Conservation (phyloP, 2,797 vertebrate genomes). For the Muscicapa striata region DNA sequence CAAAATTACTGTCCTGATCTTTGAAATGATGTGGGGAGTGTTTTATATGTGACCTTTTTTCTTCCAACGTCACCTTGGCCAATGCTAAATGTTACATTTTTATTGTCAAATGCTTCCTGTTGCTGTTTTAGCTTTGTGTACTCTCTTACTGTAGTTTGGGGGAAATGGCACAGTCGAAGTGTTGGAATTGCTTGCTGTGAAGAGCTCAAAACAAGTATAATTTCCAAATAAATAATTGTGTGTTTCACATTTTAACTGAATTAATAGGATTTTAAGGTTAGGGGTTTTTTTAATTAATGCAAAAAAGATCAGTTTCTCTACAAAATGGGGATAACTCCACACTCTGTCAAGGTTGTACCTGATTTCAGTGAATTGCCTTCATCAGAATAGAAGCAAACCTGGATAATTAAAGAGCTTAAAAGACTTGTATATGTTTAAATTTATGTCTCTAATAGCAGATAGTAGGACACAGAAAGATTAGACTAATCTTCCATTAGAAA, state of each 20-base stretch:
- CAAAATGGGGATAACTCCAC: background rate
- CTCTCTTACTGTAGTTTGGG: background rate
- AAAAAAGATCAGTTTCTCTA: background rate
- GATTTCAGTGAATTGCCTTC: background rate
- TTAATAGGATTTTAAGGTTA: background rate
- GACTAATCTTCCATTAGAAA: background rate
- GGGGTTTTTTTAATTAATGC: background rate
- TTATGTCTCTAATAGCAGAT: background rate
- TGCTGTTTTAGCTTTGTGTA: background rate
- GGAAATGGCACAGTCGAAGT: background rate
- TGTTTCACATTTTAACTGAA: background rate
- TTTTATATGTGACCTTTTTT: background rate
- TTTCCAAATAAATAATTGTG: background rate
- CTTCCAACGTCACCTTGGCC: background rate
- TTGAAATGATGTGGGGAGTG: background rate
- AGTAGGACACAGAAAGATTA: constrained; percentile 43
- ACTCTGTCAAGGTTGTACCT: background rate
- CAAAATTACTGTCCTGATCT: background rate
- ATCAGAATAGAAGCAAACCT: background rate
- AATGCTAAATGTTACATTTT: background rate
- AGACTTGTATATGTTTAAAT: background rate
- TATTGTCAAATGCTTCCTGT: background rate
- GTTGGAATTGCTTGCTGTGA: background rate
- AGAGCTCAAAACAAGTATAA: background rate
- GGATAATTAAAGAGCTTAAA: constrained; percentile 35